These are phyloP conservation scores for Jaculus jaculus DNA, from an alignment of 2,113 vertebrate species.

Conservation along the genomic window DNA sequence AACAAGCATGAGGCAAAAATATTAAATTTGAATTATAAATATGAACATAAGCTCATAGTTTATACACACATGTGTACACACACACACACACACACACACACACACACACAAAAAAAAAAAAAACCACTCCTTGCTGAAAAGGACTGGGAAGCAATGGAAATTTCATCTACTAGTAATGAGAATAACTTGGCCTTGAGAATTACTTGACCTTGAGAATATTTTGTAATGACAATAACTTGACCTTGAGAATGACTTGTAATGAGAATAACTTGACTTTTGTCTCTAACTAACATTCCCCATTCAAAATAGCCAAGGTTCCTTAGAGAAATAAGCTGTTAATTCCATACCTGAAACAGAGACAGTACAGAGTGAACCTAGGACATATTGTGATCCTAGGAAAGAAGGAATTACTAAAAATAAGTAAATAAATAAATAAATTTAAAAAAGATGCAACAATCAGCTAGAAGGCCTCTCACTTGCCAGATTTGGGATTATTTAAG, in stretches of 20 bases:
- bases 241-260: neutral
- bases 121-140: neutral
- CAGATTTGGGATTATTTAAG: neutral
- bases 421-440: neutral
- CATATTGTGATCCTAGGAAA: neutral
- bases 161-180: neutral
- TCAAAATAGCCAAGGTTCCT: neutral
- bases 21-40: slow-evolving; percentile 32
- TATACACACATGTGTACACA: no score
- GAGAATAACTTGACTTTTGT: slow-evolving; percentile 25
- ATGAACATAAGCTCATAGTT: neutral
- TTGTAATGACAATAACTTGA: neutral
- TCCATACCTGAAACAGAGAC: neutral
- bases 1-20: neutral
- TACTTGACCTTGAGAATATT: no score
- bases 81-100: neutral
- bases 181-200: neutral
- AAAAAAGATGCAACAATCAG: neutral
- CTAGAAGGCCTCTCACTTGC: neutral
- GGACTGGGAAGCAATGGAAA: neutral
- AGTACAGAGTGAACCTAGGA: neutral
- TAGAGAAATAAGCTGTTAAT: slow-evolving; percentile 12
- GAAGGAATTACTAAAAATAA: slow-evolving; percentile 2
- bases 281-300: neutral
- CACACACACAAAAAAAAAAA: no score